Percentiles rank a stretch among this genome's conserved stretches.
These are phyloP conservation scores for Pachyramphus minor DNA, from an alignment of 2,113 vertebrate genomes.

Conservation along the genomic window DNA sequence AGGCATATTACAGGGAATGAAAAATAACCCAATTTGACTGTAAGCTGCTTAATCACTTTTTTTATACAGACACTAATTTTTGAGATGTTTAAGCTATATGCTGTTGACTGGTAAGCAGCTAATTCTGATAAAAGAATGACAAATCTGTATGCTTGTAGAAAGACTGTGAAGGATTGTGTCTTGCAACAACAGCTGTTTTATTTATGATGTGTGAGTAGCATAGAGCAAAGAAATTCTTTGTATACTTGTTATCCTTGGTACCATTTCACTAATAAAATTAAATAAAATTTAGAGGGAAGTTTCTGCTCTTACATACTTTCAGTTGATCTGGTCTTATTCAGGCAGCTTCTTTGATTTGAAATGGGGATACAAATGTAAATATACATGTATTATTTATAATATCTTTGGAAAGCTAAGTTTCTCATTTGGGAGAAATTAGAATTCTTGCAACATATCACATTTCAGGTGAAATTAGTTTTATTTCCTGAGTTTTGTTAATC, in stretches of 20 bases:
- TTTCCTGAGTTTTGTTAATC: not conserved
- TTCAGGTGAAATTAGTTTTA: conserved; percentile 2
- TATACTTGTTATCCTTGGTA: conserved; percentile 75
- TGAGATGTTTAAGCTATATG: conserved; percentile 69
- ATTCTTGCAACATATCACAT: not conserved
- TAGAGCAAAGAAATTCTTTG: conserved; percentile 68
- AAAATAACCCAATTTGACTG: conserved; percentile 58
- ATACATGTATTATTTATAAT: not conserved
- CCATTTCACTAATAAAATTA: conserved; percentile 75
- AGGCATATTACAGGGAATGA: conserved; percentile 9
- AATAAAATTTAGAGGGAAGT: conserved; percentile 68
- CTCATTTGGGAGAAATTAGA: not conserved
- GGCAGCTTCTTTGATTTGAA: not conserved
- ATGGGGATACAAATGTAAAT: not conserved
- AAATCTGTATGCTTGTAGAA: conserved; percentile 51
- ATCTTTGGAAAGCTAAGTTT: not conserved
- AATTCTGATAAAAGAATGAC: conserved; percentile 68
- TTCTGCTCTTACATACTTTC: conserved; percentile 49
- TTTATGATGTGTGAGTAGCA: conserved; percentile 75
- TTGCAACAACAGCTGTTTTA: conserved; percentile 66
- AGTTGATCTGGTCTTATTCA: conserved; percentile 12
- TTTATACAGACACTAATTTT: conserved; percentile 69
- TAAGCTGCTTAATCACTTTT: conserved; percentile 69
- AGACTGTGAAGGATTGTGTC: conserved; percentile 63
- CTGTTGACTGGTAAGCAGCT: conserved; percentile 68